phyloP scores from a whole-genome alignment of 2,888 invertebrate genomes.

The Lottia scabra region DNA sequence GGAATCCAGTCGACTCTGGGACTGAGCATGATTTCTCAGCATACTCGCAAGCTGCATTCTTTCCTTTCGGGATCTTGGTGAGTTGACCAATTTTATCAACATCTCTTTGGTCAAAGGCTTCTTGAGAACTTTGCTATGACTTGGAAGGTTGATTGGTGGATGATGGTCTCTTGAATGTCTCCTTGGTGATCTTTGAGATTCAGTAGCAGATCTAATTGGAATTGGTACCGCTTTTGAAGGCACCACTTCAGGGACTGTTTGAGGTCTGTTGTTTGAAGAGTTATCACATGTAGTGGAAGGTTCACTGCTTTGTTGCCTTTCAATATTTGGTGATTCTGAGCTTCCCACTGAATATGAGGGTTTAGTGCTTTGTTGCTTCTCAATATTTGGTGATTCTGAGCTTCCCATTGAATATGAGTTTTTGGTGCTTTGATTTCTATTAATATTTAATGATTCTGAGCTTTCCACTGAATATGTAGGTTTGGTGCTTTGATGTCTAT shows the following conservation, averaged over 20 bases:
- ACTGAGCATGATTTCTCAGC: constrained; percentile 44
- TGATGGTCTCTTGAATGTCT: background rate
- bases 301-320: constrained; percentile 10
- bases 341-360: too few species aligned
- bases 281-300: background rate
- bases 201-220: background rate
- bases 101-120: constrained; percentile 29
- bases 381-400: background rate
- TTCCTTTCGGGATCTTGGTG: constrained; percentile 56
- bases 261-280: background rate
- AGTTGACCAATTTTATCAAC: constrained; percentile 56
- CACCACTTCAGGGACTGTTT: background rate
- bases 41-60: constrained; percentile 48
- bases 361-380: background rate
- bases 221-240: background rate
- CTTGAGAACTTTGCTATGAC: background rate
- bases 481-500: background rate
- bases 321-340: background rate
- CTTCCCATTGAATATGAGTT: too few species aligned
- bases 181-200: background rate
- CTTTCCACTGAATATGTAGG: too few species aligned
- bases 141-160: background rate
- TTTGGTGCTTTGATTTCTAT: background rate
- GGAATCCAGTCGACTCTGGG: constrained; percentile 40
- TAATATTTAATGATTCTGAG: background rate